A percentile compares a stretch with the other conserved stretches of the same genome.
These are phyloP conservation scores for Strix occidentalis DNA, from an alignment of 2,797 vertebrate genomes.

Conservation along the genomic window DNA sequence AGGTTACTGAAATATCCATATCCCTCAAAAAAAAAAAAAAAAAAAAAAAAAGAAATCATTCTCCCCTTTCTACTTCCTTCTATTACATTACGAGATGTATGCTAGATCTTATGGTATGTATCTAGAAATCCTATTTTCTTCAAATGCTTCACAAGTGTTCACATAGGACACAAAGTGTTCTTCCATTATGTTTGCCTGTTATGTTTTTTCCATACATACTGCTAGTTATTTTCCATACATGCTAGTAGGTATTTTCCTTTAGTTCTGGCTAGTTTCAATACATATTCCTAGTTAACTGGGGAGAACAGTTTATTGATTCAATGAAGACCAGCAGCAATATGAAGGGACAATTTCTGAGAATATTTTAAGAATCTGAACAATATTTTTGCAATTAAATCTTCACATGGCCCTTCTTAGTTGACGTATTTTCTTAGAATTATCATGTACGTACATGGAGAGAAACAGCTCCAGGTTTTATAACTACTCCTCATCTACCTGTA, in stretches of 20 bases:
- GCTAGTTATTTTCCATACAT: neutral
- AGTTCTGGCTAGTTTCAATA: neutral
- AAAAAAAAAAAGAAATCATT: too few relatives aligned
- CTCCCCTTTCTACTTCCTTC: neutral
- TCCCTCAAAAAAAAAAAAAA: neutral
- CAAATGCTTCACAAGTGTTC: neutral
- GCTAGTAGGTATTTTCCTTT: neutral
- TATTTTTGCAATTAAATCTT: neutral
- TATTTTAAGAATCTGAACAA: neutral
- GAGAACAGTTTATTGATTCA: neutral
- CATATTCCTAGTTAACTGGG: neutral
- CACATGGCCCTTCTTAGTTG: neutral
- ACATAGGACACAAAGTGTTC: neutral
- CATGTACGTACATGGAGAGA: neutral
- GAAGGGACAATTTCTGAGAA: neutral
- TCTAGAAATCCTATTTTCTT: neutral
- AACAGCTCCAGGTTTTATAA: neutral
- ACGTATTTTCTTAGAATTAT: neutral
- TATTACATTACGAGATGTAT: neutral
- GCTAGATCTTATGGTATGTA: neutral
- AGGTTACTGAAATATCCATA: neutral
- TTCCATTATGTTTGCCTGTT: neutral
- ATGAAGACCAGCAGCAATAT: neutral
- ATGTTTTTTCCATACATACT: neutral
- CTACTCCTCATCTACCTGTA: neutral